phyloP scores from a whole-genome alignment of 2,797 vertebrate genomes.

The Tenualosa ilisha region DNA sequence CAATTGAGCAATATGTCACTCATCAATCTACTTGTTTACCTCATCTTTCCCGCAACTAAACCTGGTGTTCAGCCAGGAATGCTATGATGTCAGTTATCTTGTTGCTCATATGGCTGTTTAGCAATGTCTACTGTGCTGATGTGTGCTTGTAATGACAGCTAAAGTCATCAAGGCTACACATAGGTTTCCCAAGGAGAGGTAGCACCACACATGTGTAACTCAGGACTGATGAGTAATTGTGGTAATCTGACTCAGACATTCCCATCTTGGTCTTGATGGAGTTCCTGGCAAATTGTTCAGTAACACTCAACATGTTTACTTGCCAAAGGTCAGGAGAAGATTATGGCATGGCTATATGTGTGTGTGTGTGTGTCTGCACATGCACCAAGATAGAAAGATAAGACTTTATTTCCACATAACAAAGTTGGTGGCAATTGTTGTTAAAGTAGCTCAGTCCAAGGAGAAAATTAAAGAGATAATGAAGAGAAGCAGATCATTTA shows the following conservation, averaged over 20 bases:
- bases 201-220: not conserved
- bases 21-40: not conserved
- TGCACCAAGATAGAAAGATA: not conserved
- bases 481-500: no score
- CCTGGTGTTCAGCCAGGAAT: not conserved
- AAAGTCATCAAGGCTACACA: not conserved
- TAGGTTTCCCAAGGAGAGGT: not conserved
- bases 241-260: not conserved
- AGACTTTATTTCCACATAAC: no score
- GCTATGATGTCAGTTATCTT: not conserved
- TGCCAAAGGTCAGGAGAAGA: not conserved
- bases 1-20: not conserved
- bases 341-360: no score
- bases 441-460: no score
- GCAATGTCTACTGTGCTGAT: not conserved
- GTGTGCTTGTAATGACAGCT: not conserved
- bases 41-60: not conserved
- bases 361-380: no score
- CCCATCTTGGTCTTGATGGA: not conserved
- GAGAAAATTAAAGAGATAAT: no score
- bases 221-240: not conserved
- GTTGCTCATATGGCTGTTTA: not conserved
- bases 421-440: no score
- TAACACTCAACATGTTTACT: not conserved
- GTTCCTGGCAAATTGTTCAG: not conserved